Conservation (phyloP, 1,140 invertebrate species). For the Drosophila cardini region DNA sequence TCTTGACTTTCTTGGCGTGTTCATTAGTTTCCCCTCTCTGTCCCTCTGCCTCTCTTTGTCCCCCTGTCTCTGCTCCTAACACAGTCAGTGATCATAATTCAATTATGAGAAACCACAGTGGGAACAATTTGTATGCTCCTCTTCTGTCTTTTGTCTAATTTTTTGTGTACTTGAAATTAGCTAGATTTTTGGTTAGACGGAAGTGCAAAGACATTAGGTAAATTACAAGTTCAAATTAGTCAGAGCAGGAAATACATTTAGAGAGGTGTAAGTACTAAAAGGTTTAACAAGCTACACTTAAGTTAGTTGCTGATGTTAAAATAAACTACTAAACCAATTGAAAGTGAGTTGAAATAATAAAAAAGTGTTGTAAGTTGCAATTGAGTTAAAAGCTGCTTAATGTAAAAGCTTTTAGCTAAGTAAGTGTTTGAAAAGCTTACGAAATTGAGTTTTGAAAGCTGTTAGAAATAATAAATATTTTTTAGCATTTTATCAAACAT, state of each 20-base stretch:
- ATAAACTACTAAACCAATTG: background rate
- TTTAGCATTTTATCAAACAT: no score
- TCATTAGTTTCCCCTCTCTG: constrained; percentile 49
- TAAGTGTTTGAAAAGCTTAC: no score
- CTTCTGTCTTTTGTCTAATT: background rate
- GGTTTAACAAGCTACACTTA: background rate
- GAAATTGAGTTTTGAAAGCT: no score
- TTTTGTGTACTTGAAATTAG: constrained; percentile 9
- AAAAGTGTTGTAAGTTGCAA: no score
- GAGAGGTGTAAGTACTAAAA: constrained; percentile 6
- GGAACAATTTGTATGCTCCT: constrained; percentile 27
- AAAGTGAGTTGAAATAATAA: background rate
- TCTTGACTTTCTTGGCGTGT: constrained; percentile 48
- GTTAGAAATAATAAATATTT: no score
- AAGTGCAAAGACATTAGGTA: constrained; percentile 20
- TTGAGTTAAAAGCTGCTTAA: no score
- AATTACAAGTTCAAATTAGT: constrained; percentile 9
- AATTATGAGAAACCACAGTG: constrained; percentile 58
- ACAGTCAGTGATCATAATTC: constrained; percentile 74
- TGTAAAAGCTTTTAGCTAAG: no score
- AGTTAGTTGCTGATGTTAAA: background rate
- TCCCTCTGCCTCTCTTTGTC: no score
- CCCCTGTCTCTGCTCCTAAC: constrained; percentile 41
- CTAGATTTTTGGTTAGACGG: background rate
- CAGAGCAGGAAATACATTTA: background rate